phyloP scores from a whole-genome alignment of 2,888 invertebrate species.

The Mesoligia furuncula region DNA sequence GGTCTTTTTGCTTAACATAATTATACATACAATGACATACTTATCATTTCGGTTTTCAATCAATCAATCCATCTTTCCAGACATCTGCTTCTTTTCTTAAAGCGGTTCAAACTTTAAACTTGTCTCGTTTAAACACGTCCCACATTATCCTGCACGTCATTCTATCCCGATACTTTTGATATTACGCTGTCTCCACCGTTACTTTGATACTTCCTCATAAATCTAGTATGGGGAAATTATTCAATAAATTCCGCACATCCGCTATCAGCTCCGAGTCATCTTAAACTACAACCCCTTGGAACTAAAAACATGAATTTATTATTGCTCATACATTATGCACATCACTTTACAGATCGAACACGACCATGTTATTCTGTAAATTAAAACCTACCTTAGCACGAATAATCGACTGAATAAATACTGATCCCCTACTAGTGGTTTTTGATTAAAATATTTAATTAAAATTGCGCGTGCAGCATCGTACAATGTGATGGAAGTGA shows the following conservation, averaged over 20 bases:
- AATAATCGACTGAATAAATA: constrained; percentile 83
- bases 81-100: background rate
- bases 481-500: too few relatives aligned
- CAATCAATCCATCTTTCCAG: background rate
- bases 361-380: constrained; percentile 80
- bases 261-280: constrained; percentile 38
- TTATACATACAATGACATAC: background rate
- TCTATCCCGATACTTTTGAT: constrained; percentile 1
- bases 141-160: background rate
- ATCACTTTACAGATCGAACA: constrained; percentile 60
- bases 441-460: constrained; percentile 35
- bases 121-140: background rate
- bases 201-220: constrained; percentile 29
- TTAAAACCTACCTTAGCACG: constrained; percentile 82
- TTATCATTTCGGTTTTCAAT: background rate
- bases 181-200: constrained; percentile 10
- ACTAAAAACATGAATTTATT: constrained; percentile 55
- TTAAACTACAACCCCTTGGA: constrained; percentile 44
- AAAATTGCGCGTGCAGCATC: background rate
- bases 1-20: background rate
- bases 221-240: constrained; percentile 38
- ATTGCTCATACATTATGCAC: constrained; percentile 58
- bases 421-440: constrained; percentile 63
- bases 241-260: constrained; percentile 38
- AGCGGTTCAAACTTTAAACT: background rate